A percentile compares a stretch with the other conserved stretches of the same genome.
Evolutionary conservation across 2,888 invertebrate genomes (phyloP).

Genomic region (Troides aeacus): DNA sequence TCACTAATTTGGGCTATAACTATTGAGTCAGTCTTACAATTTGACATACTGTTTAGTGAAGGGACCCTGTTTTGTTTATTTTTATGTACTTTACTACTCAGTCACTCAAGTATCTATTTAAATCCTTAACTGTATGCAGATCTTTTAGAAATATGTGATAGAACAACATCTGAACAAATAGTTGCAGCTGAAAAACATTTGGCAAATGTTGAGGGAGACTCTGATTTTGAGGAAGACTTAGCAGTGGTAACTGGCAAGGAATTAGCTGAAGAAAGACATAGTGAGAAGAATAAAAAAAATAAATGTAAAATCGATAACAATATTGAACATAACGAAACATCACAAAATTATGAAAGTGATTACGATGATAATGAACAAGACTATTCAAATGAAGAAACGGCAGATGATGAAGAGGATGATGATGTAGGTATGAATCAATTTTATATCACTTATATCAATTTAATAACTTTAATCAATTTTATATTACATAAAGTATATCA

Average conservation of each 20-base stretch:
- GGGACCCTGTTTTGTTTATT: no score
- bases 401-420: slow-evolving; percentile 27
- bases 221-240: slow-evolving; percentile 83
- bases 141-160: slow-evolving; percentile 87
- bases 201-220: slow-evolving; percentile 77
- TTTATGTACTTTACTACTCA: no score
- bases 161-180: slow-evolving; percentile 81
- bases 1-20: no score
- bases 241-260: slow-evolving; percentile 77
- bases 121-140: slow-evolving; percentile 57
- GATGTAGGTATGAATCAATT: slow-evolving; percentile 19
- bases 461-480: no score
- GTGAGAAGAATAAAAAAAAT: slow-evolving; percentile 34
- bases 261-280: slow-evolving; percentile 43
- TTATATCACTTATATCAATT: no score
- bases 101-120: not conserved
- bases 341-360: slow-evolving; percentile 30
- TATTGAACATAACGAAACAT: slow-evolving; percentile 11
- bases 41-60: no score
- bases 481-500: no score
- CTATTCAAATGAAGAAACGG: slow-evolving; percentile 32
- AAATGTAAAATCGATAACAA: slow-evolving; percentile 25
- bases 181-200: slow-evolving; percentile 82
- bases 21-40: no score
- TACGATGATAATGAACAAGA: slow-evolving; percentile 32